These are phyloP conservation scores for Malurus splendens DNA, from an alignment of 2,797 vertebrate genomes.

Conservation along the genomic window DNA sequence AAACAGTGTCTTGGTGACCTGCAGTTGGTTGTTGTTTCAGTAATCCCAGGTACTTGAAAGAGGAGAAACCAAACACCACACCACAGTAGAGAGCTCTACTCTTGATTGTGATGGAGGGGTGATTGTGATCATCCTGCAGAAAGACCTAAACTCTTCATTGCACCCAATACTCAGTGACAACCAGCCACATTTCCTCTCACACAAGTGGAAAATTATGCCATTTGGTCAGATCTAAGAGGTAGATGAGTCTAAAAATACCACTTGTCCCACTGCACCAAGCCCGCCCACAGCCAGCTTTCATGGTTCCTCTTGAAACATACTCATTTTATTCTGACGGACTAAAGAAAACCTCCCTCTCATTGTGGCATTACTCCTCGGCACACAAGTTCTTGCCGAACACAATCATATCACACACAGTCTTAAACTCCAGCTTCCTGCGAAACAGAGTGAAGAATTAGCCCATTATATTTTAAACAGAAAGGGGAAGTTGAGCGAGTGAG, in stretches of 20 bases:
- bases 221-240: background rate
- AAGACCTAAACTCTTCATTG: background rate
- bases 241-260: background rate
- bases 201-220: background rate
- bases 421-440: constrained; percentile 52
- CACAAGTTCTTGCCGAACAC: constrained; percentile 36
- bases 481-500: constrained; percentile 44
- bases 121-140: background rate
- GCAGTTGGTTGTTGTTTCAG: background rate
- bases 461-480: constrained; percentile 54
- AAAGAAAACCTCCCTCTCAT: constrained; percentile 11
- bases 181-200: background rate
- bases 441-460: constrained; percentile 43
- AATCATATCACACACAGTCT: constrained; percentile 50
- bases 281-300: background rate
- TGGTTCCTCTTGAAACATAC: background rate
- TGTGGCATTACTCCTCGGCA: constrained; percentile 17
- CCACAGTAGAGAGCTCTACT: background rate
- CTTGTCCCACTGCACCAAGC: background rate
- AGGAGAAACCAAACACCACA: background rate
- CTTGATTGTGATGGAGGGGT: background rate
- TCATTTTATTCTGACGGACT: background rate
- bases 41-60: background rate
- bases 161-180: background rate
- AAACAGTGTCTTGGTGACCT: background rate